Evolutionary conservation across 64 coral and sea anemone genomes (phyloP).

Genomic region (Exaiptasia diaphana): DNA sequence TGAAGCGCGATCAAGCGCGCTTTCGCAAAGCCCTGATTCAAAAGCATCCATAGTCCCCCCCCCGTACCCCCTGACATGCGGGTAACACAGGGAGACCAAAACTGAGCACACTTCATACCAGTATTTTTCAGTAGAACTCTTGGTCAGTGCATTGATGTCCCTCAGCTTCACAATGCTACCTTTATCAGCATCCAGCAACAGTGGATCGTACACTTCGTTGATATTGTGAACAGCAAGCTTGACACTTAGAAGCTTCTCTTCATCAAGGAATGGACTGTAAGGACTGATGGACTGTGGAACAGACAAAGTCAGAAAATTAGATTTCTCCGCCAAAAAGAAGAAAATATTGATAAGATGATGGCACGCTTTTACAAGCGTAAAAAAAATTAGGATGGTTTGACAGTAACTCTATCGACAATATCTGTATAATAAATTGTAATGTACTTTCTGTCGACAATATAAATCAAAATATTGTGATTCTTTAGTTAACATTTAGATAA

Average conservation of each 20-base stretch:
- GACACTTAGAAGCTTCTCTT: slow-evolving; percentile 85
- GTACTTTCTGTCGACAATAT: no score
- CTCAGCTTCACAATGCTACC: slow-evolving; percentile 79
- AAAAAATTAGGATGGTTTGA: no score
- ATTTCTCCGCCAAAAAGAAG: neutral
- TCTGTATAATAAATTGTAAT: no score
- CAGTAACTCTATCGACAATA: no score
- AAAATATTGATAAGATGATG: neutral
- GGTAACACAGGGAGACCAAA: no score
- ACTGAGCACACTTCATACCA: no score
- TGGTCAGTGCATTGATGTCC: slow-evolving; percentile 67
- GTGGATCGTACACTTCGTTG: slow-evolving; percentile 92
- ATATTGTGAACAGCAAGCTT: slow-evolving; percentile 60
- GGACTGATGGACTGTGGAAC: slow-evolving; percentile 49
- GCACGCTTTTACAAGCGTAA: neutral
- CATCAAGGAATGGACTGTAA: slow-evolving; percentile 82
- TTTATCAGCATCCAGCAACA: slow-evolving; percentile 74
- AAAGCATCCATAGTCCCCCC: no score
- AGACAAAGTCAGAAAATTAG: neutral
- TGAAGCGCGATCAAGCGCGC: no score
- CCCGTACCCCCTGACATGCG: no score
- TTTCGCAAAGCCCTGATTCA: no score
- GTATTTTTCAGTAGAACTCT: slow-evolving; percentile 58
- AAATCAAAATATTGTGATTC: no score
- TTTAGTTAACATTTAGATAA: no score